Evolutionary conservation across 2,888 invertebrate genomes (phyloP), one percentile per base, ranked within the genome.

Genomic region (Heteromyza rotundicornis): DNA sequence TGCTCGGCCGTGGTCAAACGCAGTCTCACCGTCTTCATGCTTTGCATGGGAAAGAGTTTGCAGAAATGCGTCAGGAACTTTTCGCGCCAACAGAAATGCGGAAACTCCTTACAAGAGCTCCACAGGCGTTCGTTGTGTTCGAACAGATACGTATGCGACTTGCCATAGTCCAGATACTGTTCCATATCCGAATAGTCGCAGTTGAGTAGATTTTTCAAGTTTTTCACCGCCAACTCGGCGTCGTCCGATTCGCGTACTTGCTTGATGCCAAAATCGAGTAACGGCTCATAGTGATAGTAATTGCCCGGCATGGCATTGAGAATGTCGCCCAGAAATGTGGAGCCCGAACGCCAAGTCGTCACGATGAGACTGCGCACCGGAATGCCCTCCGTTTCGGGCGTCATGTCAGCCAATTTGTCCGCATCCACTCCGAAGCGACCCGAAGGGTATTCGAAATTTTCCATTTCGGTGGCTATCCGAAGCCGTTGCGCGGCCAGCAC

Each of bases 301-400:
- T 91, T 95, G 27, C 89, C 94, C 17, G 95, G 94, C 79, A 94
- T 88, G 23, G 93, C 87, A 80, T 92, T 92, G 52, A 95, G 80
- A 49, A 94, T 88, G 76, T 94, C 94, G 58, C 94, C 95, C 57
- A 95, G 86, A 80, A 95, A 95, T 35, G 95, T 95, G 19, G 95
- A 94, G 5, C 95, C 95, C 2, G 94, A 93, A 70, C 95, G 87
- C 94, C 95, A 95, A 14, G 93, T 93, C n/a, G 94, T 92, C 64
- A 94, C 84, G 68, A 95, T 89, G 52, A 95, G 82, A 80, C 90
- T 93, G 67, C 91, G 86, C 61, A 92, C 78, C 2, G 94, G 94
- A 61, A 84, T 86, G 14, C 94, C 94, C 2, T 68, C 70, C 44
- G 87, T 85, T 70, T 90, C 90, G 70, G 89, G 84, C 1, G 90